Evolutionary conservation across 2,888 invertebrate species (phyloP).

Genomic region (Ophioninae sp.): DNA sequence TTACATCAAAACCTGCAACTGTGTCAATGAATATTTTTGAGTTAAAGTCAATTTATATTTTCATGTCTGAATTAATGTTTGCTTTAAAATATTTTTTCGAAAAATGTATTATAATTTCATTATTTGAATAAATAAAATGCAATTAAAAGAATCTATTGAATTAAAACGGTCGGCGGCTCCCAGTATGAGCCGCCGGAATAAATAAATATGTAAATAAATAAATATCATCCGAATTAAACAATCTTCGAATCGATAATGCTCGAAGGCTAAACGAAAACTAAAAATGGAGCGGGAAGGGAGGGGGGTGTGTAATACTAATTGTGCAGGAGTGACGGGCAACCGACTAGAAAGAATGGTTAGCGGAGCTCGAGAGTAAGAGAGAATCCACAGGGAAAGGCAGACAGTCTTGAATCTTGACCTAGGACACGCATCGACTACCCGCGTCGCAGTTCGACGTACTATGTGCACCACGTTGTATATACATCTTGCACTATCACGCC

Average conservation of each 20-base stretch:
- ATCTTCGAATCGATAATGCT: constrained; percentile 29
- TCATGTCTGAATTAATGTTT: too few species aligned
- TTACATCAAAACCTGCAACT: background rate
- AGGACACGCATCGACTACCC: constrained; percentile 76
- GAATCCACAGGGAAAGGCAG: constrained; percentile 65
- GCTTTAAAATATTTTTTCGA: too few species aligned
- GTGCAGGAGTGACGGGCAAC: constrained; percentile 30
- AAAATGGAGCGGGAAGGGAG: constrained; percentile 1
- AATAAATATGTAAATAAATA: too few species aligned
- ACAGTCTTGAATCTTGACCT: constrained; percentile 79
- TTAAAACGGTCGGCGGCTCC: too few species aligned
- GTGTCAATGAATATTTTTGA: too few species aligned
- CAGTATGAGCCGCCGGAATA: too few species aligned
- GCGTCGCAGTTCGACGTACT: constrained; percentile 77
- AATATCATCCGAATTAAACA: too few species aligned
- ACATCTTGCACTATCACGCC: background rate
- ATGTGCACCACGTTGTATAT: constrained; percentile 30
- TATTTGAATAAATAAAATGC: too few species aligned
- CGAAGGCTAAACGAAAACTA: constrained; percentile 49
- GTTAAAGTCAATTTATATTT: too few species aligned
- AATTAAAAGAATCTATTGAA: too few species aligned
- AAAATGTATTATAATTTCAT: too few species aligned
- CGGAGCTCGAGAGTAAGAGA: constrained; percentile 43
- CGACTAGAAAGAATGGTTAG: constrained; percentile 71
- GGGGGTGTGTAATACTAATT: constrained; percentile 9